These are phyloP conservation scores for Antechinus flavipes DNA, from an alignment of 2,113 vertebrate genomes.

Conservation along the genomic window DNA sequence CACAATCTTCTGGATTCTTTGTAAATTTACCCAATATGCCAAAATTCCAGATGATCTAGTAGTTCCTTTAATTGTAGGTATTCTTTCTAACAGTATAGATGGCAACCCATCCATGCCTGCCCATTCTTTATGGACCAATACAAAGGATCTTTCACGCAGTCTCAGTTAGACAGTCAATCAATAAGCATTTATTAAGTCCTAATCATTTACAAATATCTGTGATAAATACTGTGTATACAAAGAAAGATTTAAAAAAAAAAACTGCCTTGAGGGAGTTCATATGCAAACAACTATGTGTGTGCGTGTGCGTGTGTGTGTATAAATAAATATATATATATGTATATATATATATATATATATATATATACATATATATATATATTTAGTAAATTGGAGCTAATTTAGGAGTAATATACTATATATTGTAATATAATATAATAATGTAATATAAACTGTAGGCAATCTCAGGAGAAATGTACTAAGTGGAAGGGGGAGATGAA, in stretches of 20 bases:
- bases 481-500: too few species aligned
- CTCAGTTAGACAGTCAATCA: not conserved
- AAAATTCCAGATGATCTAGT: not conserved
- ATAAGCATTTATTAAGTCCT: not conserved
- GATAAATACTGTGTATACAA: not conserved
- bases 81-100: not conserved
- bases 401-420: too few species aligned
- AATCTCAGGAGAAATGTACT: too few species aligned
- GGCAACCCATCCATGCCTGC: not conserved
- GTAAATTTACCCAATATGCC: not conserved
- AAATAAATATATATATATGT: too few species aligned
- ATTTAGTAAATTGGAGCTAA: too few species aligned
- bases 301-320: too few species aligned
- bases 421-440: too few species aligned
- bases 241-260: not conserved
- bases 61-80: not conserved
- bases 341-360: too few species aligned
- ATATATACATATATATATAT: too few species aligned
- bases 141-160: not conserved
- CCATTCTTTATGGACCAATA: not conserved
- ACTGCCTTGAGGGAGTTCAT: rapidly evolving
- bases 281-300: too few species aligned
- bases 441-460: too few species aligned
- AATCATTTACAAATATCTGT: not conserved
- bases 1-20: not conserved